These are phyloP conservation scores for Anarhynchus alexandrinus DNA, from an alignment of 2,113 vertebrate genomes.

Conservation along the genomic window DNA sequence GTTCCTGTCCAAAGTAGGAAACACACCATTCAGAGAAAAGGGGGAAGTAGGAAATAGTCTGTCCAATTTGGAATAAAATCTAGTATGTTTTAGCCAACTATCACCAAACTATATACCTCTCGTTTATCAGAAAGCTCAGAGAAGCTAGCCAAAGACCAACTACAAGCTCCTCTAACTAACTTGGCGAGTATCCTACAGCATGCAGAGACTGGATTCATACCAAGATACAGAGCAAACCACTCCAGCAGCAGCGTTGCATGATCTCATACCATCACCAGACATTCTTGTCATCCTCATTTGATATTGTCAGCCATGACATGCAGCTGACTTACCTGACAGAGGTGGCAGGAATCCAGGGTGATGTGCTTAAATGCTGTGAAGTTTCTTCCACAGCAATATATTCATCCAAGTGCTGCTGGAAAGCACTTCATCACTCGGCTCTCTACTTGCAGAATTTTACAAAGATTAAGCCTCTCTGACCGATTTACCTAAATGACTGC, in stretches of 20 bases:
- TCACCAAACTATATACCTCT: background rate
- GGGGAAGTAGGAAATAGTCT: background rate
- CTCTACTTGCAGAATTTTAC: background rate
- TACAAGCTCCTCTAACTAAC: background rate
- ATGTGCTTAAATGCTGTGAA: background rate
- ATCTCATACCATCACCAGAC: background rate
- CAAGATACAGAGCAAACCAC: background rate
- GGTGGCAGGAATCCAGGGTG: background rate
- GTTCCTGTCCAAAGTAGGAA: background rate
- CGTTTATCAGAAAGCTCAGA: background rate
- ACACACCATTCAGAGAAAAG: background rate
- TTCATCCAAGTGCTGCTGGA: background rate
- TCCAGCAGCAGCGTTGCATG: background rate
- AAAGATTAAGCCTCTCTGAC: background rate
- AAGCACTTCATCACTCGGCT: background rate
- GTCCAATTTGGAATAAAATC: background rate
- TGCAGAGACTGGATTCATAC: background rate
- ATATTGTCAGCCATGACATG: background rate
- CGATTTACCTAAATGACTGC: background rate
- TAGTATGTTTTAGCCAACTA: background rate
- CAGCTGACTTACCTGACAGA: conserved; percentile 1
- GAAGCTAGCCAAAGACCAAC: background rate
- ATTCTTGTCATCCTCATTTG: background rate
- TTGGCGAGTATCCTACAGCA: background rate
- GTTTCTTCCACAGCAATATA: background rate